These are phyloP conservation scores for Montipora sp. DNA, from an alignment of 64 coral and sea anemone genomes.

Conservation along the genomic window DNA sequence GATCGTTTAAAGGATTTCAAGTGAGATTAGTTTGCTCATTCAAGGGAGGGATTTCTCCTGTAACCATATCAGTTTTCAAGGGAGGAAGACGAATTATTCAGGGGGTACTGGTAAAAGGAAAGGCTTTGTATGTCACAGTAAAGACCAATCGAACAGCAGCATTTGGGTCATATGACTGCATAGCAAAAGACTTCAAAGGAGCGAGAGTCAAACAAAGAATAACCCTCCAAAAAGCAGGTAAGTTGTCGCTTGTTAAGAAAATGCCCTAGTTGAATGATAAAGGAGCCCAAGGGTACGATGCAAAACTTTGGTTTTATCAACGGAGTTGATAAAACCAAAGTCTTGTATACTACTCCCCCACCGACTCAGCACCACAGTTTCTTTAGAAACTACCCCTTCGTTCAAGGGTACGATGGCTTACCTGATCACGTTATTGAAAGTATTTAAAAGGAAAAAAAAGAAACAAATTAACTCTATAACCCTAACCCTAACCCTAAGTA, in stretches of 20 bases:
- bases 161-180: constrained; percentile 17
- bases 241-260: neutral
- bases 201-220: constrained; percentile 19
- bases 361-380: no score
- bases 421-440: no score
- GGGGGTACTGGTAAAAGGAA: constrained; percentile 11
- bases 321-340: no score
- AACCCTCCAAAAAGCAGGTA: constrained; percentile 7
- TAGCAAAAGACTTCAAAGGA: constrained; percentile 12
- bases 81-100: neutral
- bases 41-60: constrained; percentile 24
- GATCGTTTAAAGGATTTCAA: constrained; percentile 27
- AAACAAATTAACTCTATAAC: no score
- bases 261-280: neutral
- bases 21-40: constrained; percentile 24
- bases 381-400: no score
- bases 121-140: constrained; percentile 6
- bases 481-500: no score
- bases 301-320: no score
- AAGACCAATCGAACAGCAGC: neutral
- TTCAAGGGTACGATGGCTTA: neutral
- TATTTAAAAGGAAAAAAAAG: no score
- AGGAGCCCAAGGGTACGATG: neutral
- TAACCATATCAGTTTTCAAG: neutral
- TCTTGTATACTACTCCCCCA: no score